A percentile compares a stretch with the other conserved stretches of the same genome.
Conservation (phyloP, 1,140 invertebrate genomes). For the Hypothenemus hampei region DNA sequence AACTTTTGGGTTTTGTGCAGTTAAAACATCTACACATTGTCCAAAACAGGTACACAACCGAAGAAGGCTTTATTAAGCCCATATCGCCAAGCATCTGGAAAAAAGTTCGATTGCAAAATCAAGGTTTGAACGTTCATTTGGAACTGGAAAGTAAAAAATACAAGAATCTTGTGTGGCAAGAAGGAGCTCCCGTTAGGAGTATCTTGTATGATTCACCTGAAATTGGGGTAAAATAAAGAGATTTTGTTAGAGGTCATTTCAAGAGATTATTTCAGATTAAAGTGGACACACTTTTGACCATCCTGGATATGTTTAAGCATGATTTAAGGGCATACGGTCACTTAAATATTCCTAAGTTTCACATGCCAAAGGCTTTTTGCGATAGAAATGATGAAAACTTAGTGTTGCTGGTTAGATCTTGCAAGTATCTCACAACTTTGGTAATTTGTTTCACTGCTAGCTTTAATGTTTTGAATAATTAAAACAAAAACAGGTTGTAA, state of each 20-base stretch:
- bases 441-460: constrained; percentile 44
- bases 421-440: constrained; percentile 59
- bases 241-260: not conserved
- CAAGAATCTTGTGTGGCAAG: constrained; percentile 49
- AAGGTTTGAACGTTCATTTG: constrained; percentile 53
- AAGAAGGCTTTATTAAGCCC: constrained; percentile 49
- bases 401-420: constrained; percentile 56
- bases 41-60: constrained; percentile 68
- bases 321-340: constrained; percentile 57
- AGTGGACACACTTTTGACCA: constrained; percentile 47
- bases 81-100: constrained; percentile 49
- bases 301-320: constrained; percentile 56
- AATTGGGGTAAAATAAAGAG: constrained; percentile 49
- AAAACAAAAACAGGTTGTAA: constrained; percentile 58
- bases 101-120: constrained; percentile 52
- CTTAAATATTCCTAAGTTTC: constrained; percentile 57
- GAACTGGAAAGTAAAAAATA: constrained; percentile 51
- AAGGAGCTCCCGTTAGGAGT: constrained; percentile 60
- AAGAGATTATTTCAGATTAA: constrained; percentile 44
- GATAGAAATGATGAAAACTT: constrained; percentile 61
- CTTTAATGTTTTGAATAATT: not conserved
- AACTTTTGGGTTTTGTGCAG: constrained; percentile 61
- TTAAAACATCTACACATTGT: constrained; percentile 70
- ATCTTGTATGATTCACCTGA: constrained; percentile 62
- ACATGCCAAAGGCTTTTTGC: constrained; percentile 56